Evolutionary conservation across 2,888 invertebrate genomes (phyloP), one percentile per base, ranked within the genome.

Genomic region (Arge pagana): DNA sequence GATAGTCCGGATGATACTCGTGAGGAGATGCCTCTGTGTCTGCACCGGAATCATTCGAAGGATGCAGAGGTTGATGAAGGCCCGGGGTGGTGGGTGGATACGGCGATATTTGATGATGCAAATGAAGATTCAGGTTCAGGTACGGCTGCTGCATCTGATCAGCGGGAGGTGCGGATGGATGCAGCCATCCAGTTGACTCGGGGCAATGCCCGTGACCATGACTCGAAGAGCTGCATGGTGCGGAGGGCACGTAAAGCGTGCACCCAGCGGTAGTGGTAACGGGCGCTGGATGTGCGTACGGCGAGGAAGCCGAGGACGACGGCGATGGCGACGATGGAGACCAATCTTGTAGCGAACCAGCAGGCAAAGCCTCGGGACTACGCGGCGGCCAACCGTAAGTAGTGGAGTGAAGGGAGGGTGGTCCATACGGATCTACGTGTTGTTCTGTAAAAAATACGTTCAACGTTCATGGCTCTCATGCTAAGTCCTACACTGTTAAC

Each of bases 1-100:
- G 45, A 52, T 70, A 70, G 24, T 60, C 64, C 39, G 65, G 67
- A 10, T 64, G 58, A 35, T 70, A 70, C 6, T 68, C 68, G 10
- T 56, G 55, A 28, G 61, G 61, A 16, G 43, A 50, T 1, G 61
- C 26, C n/a, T 54, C 37, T 2, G 59, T 59, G 55, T 10, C 56
- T 1, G 60, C 87, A 87, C 72, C 80, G 81, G 8, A 83, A 83
- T 64, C 86, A 86, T 74, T 74, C 80, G 24, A 84, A 80, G 43
- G 84, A 84, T 2, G 86, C 85, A 72, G 80, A 77, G 58, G 85
- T 85, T 67, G 80, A 80, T 67, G 84, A 83, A 24, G 82, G 81
- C 23, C 85, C 84, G 11, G 68, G 87, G 11, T 82, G 13, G 36
- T 33, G 5, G 59, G 41, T 53, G 70, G 28, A 57, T 62, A 56